Conservation (phyloP, 2,113 vertebrate genomes). For the Equus quagga region DNA sequence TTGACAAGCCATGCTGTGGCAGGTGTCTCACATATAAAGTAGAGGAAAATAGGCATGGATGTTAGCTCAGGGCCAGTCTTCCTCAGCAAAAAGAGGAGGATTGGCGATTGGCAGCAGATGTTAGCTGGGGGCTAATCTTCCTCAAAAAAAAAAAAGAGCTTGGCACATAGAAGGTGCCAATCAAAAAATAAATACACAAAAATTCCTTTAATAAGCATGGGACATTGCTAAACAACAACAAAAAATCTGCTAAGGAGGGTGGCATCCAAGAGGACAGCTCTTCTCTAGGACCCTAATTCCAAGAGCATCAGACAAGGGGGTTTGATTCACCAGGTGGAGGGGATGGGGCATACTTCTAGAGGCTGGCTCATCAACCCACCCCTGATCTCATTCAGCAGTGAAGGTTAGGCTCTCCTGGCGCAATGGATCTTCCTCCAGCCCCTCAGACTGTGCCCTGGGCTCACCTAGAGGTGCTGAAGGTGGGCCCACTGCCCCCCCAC, state of each 20-base stretch:
- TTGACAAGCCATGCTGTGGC: no score
- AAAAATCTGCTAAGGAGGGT: background rate
- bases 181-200: no score
- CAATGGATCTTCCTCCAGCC: slow-evolving; percentile 84
- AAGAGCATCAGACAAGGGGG: background rate
- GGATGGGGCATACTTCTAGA: background rate
- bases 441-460: slow-evolving; percentile 89
- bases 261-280: background rate
- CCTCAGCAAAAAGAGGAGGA: no score
- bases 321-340: background rate
- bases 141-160: no score
- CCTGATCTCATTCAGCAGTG: slow-evolving; percentile 82
- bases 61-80: no score
- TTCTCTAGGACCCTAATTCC: background rate
- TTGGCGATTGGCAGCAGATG: no score
- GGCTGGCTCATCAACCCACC: rapidly evolving
- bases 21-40: no score
- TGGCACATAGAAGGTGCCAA: no score
- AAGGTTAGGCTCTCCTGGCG: slow-evolving; percentile 90
- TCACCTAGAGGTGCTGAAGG: slow-evolving; percentile 90
- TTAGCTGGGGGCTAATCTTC: no score
- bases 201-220: background rate
- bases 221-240: background rate
- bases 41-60: no score
- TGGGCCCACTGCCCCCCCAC: slow-evolving; percentile 86